Evolutionary conservation across 2,888 invertebrate species (phyloP).

Genomic region (Tubiluchus corallicola): DNA sequence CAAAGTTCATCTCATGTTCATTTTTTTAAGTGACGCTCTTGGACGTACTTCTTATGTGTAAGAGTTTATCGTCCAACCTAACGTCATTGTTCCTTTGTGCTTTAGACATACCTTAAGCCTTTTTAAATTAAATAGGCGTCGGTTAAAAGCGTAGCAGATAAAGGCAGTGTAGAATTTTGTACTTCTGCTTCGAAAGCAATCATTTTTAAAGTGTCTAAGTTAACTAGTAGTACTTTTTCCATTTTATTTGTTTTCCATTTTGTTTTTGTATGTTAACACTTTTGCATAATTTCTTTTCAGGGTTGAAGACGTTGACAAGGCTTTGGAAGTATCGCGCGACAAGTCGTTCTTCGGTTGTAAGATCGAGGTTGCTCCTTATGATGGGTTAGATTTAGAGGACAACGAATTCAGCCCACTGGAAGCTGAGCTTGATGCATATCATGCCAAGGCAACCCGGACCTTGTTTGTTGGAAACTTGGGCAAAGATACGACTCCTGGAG

Average conservation of each 20-base stretch:
- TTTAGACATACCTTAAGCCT: too few species aligned
- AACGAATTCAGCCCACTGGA: conserved; percentile 38
- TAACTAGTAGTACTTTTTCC: too few species aligned
- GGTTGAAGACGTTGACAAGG: conserved; percentile 88
- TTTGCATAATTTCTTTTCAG: conserved; percentile 23
- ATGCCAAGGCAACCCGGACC: conserved; percentile 87
- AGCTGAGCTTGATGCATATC: conserved; percentile 87
- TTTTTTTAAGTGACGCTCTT: conserved; percentile 5
- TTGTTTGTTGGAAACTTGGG: conserved; percentile 91
- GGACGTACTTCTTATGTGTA: neutral
- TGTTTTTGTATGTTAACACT: too few species aligned
- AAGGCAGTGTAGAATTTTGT: too few species aligned
- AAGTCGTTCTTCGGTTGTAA: conserved; percentile 93
- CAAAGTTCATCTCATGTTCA: neutral
- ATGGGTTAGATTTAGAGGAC: conserved; percentile 43
- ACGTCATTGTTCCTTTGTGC: too few species aligned
- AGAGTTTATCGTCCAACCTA: conserved; percentile 6
- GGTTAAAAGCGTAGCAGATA: too few species aligned
- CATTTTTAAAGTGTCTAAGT: too few species aligned
- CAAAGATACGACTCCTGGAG: conserved; percentile 73
- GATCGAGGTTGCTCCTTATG: conserved; percentile 83
- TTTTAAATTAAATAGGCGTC: too few species aligned
- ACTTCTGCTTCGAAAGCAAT: too few species aligned
- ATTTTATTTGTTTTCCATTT: too few species aligned
- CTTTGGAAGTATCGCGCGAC: conserved; percentile 82